Evolutionary conservation across 37 sponge, comb jelly and placozoan species (phyloP).

Genomic region (Beroe ovata): DNA sequence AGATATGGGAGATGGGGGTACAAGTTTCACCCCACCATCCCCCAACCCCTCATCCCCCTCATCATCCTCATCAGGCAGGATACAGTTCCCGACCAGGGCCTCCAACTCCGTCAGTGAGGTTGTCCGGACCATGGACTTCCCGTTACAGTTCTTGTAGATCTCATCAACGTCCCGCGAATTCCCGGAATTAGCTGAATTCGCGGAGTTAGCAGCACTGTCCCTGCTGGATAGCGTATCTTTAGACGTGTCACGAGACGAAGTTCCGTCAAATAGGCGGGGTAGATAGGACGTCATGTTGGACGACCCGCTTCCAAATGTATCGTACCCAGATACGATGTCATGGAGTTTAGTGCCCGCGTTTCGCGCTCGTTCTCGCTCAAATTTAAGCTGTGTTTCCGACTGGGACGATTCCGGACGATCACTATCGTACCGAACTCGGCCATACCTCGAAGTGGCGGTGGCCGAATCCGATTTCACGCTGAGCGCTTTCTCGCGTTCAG

Average conservation of each 20-base stretch:
- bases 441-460: neutral
- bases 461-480: slow-evolving; percentile 32
- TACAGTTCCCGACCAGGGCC: slow-evolving; percentile 33
- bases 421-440: neutral
- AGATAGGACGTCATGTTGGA: neutral
- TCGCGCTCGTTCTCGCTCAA: neutral
- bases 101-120: slow-evolving; percentile 34
- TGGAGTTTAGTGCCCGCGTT: neutral
- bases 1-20: neutral
- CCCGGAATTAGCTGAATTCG: neutral
- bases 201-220: neutral
- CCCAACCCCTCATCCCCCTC: neutral
- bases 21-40: neutral
- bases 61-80: slow-evolving; percentile 20
- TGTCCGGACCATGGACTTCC: slow-evolving; percentile 21
- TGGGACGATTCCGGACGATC: slow-evolving; percentile 25
- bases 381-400: slow-evolving; percentile 1
- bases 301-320: neutral
- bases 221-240: neutral
- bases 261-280: neutral
- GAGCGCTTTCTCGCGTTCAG: slow-evolving; percentile 49
- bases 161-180: neutral
- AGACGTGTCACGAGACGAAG: neutral
- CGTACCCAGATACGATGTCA: neutral
- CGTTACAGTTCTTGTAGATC: neutral